Percentiles rank a stretch among this genome's conserved stretches.
Evolutionary conservation across 23 tunicate species (phyloP).

Genomic region (Trididemnum nubilum): DNA sequence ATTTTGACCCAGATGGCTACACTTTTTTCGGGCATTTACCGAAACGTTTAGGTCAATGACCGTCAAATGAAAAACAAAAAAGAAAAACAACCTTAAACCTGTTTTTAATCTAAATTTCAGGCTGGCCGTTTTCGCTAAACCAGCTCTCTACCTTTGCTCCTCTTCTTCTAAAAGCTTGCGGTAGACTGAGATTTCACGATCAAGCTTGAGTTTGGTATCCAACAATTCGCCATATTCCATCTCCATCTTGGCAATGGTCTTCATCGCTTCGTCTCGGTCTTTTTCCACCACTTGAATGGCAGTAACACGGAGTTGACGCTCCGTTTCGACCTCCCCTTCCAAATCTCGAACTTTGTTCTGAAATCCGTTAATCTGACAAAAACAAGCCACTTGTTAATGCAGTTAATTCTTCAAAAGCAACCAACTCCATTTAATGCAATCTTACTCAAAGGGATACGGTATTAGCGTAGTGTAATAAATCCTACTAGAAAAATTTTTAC

Average conservation of each 20-base stretch:
- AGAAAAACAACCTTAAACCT: no score
- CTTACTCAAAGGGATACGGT: no score
- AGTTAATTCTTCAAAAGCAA: no score
- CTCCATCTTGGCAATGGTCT: constrained; percentile 47
- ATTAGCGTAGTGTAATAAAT: no score
- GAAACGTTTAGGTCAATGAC: no score
- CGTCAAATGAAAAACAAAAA: no score
- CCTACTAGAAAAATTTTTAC: no score
- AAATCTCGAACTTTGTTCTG: constrained; percentile 46
- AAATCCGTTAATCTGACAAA: constrained; percentile 45
- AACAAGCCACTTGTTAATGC: no score
- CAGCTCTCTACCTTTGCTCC: constrained; percentile 56
- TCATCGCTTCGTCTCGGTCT: constrained; percentile 57
- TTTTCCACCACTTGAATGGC: constrained; percentile 51
- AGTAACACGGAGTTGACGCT: constrained; percentile 46
- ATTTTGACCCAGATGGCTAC: no score
- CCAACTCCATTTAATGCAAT: no score
- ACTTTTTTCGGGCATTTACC: no score
- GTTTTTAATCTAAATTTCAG: no score
- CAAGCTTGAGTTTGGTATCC: constrained; percentile 69
- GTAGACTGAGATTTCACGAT: constrained; percentile 68
- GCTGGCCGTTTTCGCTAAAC: neutral
- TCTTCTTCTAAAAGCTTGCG: constrained; percentile 82
- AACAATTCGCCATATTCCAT: constrained; percentile 60
- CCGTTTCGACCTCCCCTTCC: constrained; percentile 65